These are phyloP conservation scores for Amphibalanus amphitrite DNA, from an alignment of 1,140 invertebrate species.

Conservation along the genomic window DNA sequence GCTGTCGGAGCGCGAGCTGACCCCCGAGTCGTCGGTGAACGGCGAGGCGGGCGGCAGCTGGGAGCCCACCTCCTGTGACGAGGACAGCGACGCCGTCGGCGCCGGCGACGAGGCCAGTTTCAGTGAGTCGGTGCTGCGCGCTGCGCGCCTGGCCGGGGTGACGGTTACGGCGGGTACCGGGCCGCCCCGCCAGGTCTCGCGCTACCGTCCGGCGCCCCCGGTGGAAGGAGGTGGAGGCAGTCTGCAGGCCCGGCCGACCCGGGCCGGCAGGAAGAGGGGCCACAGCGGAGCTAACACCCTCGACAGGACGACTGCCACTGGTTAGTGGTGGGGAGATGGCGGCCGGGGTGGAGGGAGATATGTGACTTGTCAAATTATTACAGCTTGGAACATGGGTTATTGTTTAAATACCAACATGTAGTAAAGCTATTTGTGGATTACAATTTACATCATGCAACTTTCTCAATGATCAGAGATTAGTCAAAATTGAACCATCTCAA, in stretches of 20 bases:
- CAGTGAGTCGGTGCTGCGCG: not conserved
- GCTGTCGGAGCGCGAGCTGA: not conserved
- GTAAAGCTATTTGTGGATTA: too few species aligned
- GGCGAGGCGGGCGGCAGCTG: not conserved
- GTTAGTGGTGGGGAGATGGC: not conserved
- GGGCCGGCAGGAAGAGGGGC: not conserved
- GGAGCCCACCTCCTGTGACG: not conserved
- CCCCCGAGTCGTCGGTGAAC: not conserved
- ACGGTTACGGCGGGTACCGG: not conserved
- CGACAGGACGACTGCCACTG: not conserved
- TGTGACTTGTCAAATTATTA: too few species aligned
- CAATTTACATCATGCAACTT: too few species aligned
- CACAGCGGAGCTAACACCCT: not conserved
- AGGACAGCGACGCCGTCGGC: not conserved
- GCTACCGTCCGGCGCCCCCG: not conserved
- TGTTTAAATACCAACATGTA: too few species aligned
- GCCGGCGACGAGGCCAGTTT: not conserved
- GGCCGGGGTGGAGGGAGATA: too few species aligned
- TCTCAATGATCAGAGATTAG: too few species aligned
- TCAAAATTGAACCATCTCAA: too few species aligned
- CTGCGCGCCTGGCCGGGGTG: not conserved
- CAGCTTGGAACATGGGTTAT: too few species aligned
- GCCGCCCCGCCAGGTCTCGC: too few species aligned
- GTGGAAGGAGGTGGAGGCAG: not conserved
- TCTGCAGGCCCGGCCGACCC: not conserved